Evolutionary conservation across 2,888 invertebrate genomes (phyloP), one percentile per base, ranked within the genome.

Genomic region (Phyllotreta cruciferae): DNA sequence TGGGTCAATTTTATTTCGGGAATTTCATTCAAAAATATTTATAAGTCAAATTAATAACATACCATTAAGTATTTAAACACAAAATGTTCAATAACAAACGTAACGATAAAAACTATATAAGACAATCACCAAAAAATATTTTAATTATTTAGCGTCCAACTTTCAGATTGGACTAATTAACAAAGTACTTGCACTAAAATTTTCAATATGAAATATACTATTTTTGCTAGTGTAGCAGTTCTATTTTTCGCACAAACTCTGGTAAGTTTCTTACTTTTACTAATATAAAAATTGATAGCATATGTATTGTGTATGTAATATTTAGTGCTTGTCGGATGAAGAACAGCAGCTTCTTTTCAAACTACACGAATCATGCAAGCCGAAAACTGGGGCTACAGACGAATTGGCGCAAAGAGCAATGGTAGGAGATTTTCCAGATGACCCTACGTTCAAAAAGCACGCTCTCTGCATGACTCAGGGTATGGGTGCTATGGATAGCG

Each of bases 371-470:
- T 14, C 24, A 7, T 62, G 62, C 38, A 14, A 36, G 11, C 41
- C 56, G 7, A 6, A 34, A 3, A 24, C 56, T 35, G 62, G 56
- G n/a, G 56, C 35, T 24, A 56, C 37, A 6, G 55, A 56, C 7
- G 62, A 62, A 24, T 42, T 56, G 56, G 47, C 39, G 4, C 14
- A 38, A 10, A 13, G 24, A 42, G 62, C 62, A 6, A 39, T 62
- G 49, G 10, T 7, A 10, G 62, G 62, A 56, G 50, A 49, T 38
- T 62, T 55, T 39, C 49, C 62, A 9, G 62, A 62, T 9, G 62
- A 62, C 35, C 49, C 47, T 5, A n/a, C 34, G 9, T 62, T 49
- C 11, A 62, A 62, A 41, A 41, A 55, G 41, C 62, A 62, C 11
- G 7, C 47, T 1, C 10, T 56, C 10, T 62, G 62, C 39, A 56